Base-by-base conservation (phyloP, 2,113 vertebrate species). In the Jaculus jaculus region DNA sequence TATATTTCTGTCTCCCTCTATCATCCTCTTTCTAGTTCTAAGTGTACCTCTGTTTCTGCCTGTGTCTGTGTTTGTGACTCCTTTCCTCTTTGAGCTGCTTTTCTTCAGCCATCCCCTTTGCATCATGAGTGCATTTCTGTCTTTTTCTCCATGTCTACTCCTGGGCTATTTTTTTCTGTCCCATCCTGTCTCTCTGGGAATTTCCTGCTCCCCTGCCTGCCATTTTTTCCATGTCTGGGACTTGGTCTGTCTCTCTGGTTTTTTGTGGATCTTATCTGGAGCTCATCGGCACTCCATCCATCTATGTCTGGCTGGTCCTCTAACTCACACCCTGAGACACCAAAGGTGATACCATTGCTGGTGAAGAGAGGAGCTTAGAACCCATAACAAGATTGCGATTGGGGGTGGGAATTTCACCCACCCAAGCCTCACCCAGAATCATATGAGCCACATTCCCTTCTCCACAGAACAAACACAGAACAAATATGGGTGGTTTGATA, bases 271-370 rank as follows among this genome's bases (percentile, higher is more conserved):
- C 3, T 60, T 21, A 24, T 7, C 37, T 91, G 39, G 23, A 20
- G 21, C 11, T 15, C 37, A 20, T 20, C 18, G 30, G 10, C 7
- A 20, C 51, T 32, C 26, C 17, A 7, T 54, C 72, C 18, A 5
- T n/a, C 16, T 34, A 12, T 7, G 13, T 26, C 8, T 23, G 32
- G 24, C 37, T 11, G 30, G 18, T 69, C 77, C 7, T 88, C 63
- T 75, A 63, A 7, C 26, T 65, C 30, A 47, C 18, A 60, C 24
- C 39, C 54, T 5, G 20, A 83, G 54, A 47, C 34, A 69, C 26
- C 7, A 16, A 61, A 26, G 30, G 37, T 2, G 23, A 60, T 0
- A 2, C 69, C n/a, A 47, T 8, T 0, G 2, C 7, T 0, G 6
- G 20, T 4, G 12, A 9, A 15, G 15, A 51, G 84, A 37, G 42